These are phyloP conservation scores for Rhizomys pruinosus DNA, from an alignment of 2,113 vertebrate genomes.

Conservation along the genomic window DNA sequence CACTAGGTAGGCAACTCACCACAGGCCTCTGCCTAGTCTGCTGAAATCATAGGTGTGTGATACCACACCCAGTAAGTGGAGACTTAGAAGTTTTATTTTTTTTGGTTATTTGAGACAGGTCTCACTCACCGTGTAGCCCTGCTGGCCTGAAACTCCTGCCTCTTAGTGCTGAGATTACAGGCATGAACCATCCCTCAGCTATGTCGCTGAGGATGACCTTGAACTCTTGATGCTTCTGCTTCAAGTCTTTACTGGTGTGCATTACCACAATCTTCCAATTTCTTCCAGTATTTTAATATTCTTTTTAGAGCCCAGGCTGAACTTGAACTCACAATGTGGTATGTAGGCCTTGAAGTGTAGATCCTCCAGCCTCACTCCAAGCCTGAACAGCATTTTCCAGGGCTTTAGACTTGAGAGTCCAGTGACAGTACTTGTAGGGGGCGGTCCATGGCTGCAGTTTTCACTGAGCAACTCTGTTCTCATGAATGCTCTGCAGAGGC, in stretches of 20 bases:
- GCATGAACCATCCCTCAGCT: background rate
- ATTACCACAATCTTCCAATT: background rate
- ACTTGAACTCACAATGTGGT: background rate
- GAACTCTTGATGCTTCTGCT: background rate
- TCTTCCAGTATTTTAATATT: background rate
- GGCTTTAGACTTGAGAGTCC: background rate
- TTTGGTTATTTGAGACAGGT: no score
- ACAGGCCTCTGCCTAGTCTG: no score
- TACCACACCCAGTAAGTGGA: no score
- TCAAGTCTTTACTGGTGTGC: background rate
- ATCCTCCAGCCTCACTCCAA: background rate
- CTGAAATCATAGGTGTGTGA: no score
- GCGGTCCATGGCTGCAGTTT: background rate
- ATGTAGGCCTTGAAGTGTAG: background rate
- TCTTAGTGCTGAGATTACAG: background rate
- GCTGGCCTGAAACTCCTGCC: background rate
- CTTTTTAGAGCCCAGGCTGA: background rate
- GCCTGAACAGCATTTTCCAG: background rate
- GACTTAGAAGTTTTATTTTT: no score
- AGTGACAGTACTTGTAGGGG: background rate
- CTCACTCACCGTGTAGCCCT: background rate
- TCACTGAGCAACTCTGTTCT: constrained; percentile 29
- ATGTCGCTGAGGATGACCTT: background rate
- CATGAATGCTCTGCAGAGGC: background rate
- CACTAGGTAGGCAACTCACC: background rate